A percentile compares a stretch with the other conserved stretches of the same genome.
Evolutionary conservation across 2,113 vertebrate genomes (phyloP).

Genomic region (Agapornis roseicollis): DNA sequence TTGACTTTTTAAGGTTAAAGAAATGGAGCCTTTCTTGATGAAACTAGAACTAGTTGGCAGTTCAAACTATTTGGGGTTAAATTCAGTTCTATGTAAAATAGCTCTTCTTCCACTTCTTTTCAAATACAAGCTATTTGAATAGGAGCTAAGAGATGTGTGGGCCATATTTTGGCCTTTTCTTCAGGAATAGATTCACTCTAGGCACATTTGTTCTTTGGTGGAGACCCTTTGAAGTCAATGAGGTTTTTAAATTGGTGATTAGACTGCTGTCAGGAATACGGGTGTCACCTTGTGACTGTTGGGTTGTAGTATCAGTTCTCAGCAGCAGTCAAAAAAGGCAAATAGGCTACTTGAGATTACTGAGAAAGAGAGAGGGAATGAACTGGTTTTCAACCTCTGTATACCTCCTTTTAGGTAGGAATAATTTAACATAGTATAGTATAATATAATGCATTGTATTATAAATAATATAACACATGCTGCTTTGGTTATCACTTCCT

Average conservation of each 20-base stretch:
- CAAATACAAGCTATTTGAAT: background rate
- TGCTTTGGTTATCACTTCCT: background rate
- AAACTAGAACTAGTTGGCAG: background rate
- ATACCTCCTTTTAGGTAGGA: background rate
- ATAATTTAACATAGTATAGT: background rate
- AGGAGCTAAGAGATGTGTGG: background rate
- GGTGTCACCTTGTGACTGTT: background rate
- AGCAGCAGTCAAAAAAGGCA: background rate
- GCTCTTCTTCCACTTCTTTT: background rate
- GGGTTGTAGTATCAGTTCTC: background rate
- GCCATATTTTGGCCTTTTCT: background rate
- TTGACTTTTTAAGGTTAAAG: background rate
- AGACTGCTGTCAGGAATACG: background rate
- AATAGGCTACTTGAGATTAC: background rate
- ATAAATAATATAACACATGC: fast-evolving
- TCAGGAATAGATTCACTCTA: background rate
- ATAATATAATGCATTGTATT: background rate
- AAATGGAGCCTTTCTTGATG: background rate
- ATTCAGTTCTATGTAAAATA: background rate
- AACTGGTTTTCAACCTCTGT: background rate
- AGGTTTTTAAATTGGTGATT: background rate
- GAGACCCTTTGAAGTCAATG: background rate
- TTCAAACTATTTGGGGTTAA: background rate
- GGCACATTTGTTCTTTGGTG: background rate
- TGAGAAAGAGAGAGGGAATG: background rate